Base-by-base conservation (phyloP, 2,797 vertebrate species). In the Acrossocheilus fasciatus region DNA sequence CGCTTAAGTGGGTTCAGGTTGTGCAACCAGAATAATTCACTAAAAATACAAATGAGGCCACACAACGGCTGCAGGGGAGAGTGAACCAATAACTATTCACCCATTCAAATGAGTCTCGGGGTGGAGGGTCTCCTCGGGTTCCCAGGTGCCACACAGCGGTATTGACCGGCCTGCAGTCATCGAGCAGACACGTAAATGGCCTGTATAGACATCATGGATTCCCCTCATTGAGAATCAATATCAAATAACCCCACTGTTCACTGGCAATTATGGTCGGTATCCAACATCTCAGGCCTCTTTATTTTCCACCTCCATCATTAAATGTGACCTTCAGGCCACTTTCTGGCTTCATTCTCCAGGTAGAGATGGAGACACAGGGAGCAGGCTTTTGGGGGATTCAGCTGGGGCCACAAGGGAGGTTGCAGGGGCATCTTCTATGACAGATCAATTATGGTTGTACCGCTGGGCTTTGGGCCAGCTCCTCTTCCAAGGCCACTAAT, bases 391-490 rank as follows among this genome's bases (percentile, higher is more conserved):
- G 84, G 87, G 93, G 93, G 93, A 93, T 95, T 95, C 93, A 93
- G 94, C 94, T 93, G 92, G 92, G 94, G 94, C 94, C 94, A 92
- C 90, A 88, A 92, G 94, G 94, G 95, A 95, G 91, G 92, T 89
- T 86, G 92, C 30, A 90, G 94, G 91, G 93, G 92, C 93, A 94
- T 95, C 95, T 96, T 95, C 95, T 94, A 94, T 96, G 95, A 95
- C 95, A 94, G 95, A 96, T 96, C 96, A 95, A 96, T 95, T 95
- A 94, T 93, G 94, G 94, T 93, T 93, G 93, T 93, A 94, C 93
- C 94, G 93, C 94, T 93, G 93, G 94, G 93, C 94, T 94, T 91
- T 92, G 90, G 93, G 95, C 94, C 94, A 95, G 92, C 88, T 86
- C 92, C 93, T 84, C 92, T 80, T 91, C 91, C 87, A 93, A 94